Percentiles rank a stretch among this genome's conserved stretches.
Evolutionary conservation across 2,113 vertebrate genomes (phyloP).

Genomic region (Sinocyclocheilus rhinocerous): DNA sequence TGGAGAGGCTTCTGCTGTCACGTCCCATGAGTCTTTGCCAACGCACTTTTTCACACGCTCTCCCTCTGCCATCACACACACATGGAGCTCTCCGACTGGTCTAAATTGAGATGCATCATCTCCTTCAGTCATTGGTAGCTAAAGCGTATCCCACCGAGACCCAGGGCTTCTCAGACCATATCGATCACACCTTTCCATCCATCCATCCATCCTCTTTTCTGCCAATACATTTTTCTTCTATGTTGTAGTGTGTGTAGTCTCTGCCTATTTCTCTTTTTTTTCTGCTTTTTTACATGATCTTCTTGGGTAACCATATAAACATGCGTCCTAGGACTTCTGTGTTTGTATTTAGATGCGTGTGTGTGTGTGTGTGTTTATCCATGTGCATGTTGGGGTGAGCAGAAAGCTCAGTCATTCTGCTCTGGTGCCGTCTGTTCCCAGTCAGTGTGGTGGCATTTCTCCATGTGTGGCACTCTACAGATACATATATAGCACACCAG

Average conservation of each 20-base stretch:
- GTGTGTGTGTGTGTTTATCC: constrained; percentile 41
- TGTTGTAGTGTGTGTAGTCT: constrained; percentile 10
- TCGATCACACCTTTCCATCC: constrained; percentile 64
- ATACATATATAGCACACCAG: constrained; percentile 48
- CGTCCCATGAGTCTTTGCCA: constrained; percentile 23
- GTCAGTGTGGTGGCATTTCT: constrained; percentile 67
- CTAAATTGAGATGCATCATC: constrained; percentile 65
- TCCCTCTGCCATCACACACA: constrained; percentile 34
- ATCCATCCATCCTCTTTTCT: constrained; percentile 63
- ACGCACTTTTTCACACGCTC: constrained; percentile 1
- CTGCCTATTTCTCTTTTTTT: background rate
- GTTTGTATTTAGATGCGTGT: constrained; percentile 45
- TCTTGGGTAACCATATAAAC: constrained; percentile 10
- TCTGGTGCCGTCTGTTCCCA: constrained; percentile 77
- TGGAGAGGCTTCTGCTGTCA: constrained; percentile 36
- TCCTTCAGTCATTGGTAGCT: constrained; percentile 51
- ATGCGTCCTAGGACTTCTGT: background rate
- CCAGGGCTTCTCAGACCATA: constrained; percentile 57
- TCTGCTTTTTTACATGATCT: constrained; percentile 24
- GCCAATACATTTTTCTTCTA: constrained; percentile 24
- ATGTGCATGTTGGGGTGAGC: constrained; percentile 57
- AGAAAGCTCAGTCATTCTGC: constrained; percentile 62
- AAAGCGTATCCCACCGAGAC: constrained; percentile 63
- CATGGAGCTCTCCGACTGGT: constrained; percentile 52
- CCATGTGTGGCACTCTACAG: constrained; percentile 60